Percentiles rank a stretch among this genome's conserved stretches.
phyloP scores from a whole-genome alignment of 2,797 vertebrate species.

The Cryptoprocta ferox region DNA sequence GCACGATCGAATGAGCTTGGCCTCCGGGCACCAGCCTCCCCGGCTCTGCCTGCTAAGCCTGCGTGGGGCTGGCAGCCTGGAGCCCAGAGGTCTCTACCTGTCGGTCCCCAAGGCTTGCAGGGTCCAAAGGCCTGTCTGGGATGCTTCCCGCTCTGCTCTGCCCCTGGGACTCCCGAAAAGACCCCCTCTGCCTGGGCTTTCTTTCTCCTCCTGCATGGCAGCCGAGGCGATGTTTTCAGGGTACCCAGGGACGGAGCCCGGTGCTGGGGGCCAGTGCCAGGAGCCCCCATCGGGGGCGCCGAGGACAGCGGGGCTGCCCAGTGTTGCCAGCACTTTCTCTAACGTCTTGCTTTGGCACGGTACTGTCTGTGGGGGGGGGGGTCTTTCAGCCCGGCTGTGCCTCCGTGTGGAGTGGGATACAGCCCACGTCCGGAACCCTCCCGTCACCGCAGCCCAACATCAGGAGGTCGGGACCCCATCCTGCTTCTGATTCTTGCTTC shows the following conservation, averaged over 20 bases:
- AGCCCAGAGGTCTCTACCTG: not conserved
- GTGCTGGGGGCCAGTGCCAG: fast-evolving
- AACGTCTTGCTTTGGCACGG: not conserved
- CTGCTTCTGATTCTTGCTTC: not conserved
- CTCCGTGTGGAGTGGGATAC: not conserved
- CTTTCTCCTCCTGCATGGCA: not conserved
- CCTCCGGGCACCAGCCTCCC: not conserved
- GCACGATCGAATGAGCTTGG: not conserved
- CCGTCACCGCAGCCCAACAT: not conserved
- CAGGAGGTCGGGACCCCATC: fast-evolving
- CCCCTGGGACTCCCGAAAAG: not conserved
- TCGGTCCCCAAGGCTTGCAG: not conserved
- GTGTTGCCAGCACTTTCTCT: not conserved
- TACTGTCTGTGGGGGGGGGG: not conserved
- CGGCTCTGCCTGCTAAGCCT: not conserved
- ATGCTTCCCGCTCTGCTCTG: not conserved
- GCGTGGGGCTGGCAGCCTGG: not conserved
- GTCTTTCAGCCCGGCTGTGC: not conserved
- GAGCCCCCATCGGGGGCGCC: fast-evolving
- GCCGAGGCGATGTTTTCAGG: not conserved
- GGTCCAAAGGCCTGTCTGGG: not conserved
- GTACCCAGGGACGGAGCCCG: not conserved
- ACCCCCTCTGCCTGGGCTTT: not conserved
- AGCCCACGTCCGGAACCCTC: not conserved
- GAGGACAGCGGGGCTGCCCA: not conserved